Conservation (phyloP, 2,797 vertebrate species). For the Euthynnus affinis region DNA sequence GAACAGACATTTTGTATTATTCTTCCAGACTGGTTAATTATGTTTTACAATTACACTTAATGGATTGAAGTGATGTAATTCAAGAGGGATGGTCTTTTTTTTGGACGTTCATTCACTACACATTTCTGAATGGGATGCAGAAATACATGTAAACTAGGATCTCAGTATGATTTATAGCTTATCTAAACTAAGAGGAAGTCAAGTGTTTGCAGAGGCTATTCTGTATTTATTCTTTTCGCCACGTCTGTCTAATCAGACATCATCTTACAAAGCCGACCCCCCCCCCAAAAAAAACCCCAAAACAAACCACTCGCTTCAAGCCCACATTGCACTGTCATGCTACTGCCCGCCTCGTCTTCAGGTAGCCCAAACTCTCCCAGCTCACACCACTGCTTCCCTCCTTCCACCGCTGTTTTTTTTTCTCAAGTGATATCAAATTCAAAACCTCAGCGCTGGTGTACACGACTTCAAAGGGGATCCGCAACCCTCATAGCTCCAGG, state of each 20-base stretch:
- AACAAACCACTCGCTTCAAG: neutral
- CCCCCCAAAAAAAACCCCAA: neutral
- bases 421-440: conserved; percentile 47
- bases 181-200: neutral
- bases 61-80: conserved; percentile 5
- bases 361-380: neutral
- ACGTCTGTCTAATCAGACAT: neutral
- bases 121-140: conserved; percentile 4
- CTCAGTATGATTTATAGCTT: neutral
- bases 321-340: neutral
- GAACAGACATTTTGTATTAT: neutral
- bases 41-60: neutral
- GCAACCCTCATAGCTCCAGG: conserved; percentile 35
- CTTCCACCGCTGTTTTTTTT: conserved; percentile 26
- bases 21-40: conserved; percentile 16
- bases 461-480: conserved; percentile 50
- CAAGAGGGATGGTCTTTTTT: neutral
- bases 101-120: neutral
- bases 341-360: neutral
- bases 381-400: neutral
- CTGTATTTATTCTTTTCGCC: neutral
- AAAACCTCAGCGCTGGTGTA: conserved; percentile 19
- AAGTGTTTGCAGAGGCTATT: neutral
- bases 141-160: neutral
- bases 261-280: neutral